Percentiles rank a stretch among this genome's conserved stretches.
phyloP scores from a whole-genome alignment of 2,113 vertebrate species.

The Acrocephalus kingi region DNA sequence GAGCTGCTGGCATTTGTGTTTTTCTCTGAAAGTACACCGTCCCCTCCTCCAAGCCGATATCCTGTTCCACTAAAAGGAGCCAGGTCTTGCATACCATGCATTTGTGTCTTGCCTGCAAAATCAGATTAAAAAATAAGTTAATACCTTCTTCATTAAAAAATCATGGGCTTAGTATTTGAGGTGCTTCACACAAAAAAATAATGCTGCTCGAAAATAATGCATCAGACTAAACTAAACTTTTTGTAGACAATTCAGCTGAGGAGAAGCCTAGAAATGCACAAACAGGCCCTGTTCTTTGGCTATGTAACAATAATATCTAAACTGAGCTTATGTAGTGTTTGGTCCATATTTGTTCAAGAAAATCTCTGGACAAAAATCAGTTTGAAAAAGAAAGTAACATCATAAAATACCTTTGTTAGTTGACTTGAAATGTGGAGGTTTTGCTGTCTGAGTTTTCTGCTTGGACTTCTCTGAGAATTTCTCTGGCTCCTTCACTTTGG shows the following conservation, averaged over 20 bases:
- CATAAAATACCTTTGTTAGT: conserved; percentile 40
- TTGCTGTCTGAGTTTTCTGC: conserved; percentile 26
- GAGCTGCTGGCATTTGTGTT: background rate
- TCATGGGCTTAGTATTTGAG: background rate
- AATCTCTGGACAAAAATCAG: background rate
- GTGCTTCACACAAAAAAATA: background rate
- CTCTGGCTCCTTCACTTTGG: conserved; percentile 93
- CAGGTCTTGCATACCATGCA: conserved; percentile 65
- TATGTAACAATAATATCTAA: background rate
- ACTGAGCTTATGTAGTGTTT: background rate
- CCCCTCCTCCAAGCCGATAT: conserved; percentile 78
- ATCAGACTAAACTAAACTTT: background rate
- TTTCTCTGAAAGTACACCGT: background rate
- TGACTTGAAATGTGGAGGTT: background rate
- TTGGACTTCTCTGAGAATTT: conserved; percentile 83
- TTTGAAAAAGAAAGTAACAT: background rate
- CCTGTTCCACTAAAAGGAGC: conserved; percentile 88
- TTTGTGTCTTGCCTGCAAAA: conserved; percentile 70
- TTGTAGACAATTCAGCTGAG: background rate
- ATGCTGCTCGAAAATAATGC: background rate
- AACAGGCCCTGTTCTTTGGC: background rate
- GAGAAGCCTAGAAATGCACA: background rate
- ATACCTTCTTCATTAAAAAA: background rate
- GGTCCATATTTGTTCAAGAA: background rate
- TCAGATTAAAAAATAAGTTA: background rate